Conservation (phyloP, 2,113 vertebrate genomes). For the Orientallactaga bullata region DNA sequence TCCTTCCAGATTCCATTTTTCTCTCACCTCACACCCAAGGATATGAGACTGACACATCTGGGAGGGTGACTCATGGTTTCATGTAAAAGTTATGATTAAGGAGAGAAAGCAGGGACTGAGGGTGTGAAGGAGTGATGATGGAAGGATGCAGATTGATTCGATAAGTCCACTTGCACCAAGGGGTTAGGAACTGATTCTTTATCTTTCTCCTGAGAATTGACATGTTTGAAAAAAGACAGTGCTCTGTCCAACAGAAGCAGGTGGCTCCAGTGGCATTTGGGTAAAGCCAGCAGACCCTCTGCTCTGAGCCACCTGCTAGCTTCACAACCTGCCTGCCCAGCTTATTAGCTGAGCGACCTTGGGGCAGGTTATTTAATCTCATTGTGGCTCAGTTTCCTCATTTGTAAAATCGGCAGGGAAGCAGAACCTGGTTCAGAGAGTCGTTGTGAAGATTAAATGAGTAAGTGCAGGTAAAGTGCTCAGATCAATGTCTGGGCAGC, state of each 20-base stretch:
- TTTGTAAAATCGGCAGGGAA: constrained; percentile 44
- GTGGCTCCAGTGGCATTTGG: neutral
- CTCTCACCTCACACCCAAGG: neutral
- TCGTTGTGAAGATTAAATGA: constrained; percentile 54
- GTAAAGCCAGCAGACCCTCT: neutral
- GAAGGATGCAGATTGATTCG: neutral
- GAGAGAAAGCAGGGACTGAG: neutral
- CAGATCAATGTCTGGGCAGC: constrained; percentile 33
- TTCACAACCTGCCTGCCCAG: neutral
- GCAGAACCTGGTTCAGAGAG: neutral
- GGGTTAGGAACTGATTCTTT: neutral
- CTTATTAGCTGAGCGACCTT: neutral
- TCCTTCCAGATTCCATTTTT: neutral
- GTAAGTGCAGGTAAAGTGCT: constrained; percentile 50
- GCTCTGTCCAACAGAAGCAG: neutral
- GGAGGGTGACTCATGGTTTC: neutral
- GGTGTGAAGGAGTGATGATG: neutral
- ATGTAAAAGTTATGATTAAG: constrained; percentile 2
- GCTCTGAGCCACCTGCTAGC: neutral
- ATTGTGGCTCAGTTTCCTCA: constrained; percentile 70
- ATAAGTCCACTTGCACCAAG: neutral
- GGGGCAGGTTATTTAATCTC: constrained; percentile 13
- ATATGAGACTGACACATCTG: neutral
- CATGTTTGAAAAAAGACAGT: neutral
- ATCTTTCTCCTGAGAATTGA: neutral